Evolutionary conservation across 2,113 vertebrate genomes (phyloP), one percentile per base, ranked within the genome.

Genomic region (Nicator chloris): DNA sequence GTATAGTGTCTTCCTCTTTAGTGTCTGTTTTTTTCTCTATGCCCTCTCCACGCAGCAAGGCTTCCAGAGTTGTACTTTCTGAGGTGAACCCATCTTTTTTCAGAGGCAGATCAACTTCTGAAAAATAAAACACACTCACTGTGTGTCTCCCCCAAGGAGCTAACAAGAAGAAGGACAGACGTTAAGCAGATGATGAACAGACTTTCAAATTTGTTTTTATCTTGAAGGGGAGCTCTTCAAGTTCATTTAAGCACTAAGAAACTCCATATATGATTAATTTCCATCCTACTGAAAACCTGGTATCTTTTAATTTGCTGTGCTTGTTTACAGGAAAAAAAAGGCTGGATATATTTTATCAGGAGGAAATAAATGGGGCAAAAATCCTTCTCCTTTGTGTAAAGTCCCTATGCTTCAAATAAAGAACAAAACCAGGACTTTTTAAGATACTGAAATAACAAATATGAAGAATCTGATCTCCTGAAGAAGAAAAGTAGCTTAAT

Each of bases 41-140:
- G 57, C 98, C 98, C 88, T 99, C 99, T 35, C 99, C 99, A 22
- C 99, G 98, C 49, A 99, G 98, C 97, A 99, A 97, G 87, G 99
- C 99, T 97, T 99, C 99, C 96, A 99, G 97, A 6, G 99, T 99
- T 93, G 99, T 99, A 90, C 99, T 98, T 97, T 99, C 99, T 42
- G 98, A 98, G 70, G 99, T 98, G 96, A 99, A 98, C 3, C 98
- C 95, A 81, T 99, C 99, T 82, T 98, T 98, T 94, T 98, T 98
- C 92, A 98, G 95, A 73, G 98, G 98, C 92, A 98, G 96, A 90
- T 98, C 98, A 73, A 98, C 98, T 97, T 98, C 98, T 98, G 94
- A 33, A 92, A 97, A 97, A 79, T 49, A 92, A 96, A 86, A 94
- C 22, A 93, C 22, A 92, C 7, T 88, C 31, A 77, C 51, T 92